Evolutionary conservation across 2,888 invertebrate species (phyloP).

Genomic region (Cataglyphis cursor): DNA sequence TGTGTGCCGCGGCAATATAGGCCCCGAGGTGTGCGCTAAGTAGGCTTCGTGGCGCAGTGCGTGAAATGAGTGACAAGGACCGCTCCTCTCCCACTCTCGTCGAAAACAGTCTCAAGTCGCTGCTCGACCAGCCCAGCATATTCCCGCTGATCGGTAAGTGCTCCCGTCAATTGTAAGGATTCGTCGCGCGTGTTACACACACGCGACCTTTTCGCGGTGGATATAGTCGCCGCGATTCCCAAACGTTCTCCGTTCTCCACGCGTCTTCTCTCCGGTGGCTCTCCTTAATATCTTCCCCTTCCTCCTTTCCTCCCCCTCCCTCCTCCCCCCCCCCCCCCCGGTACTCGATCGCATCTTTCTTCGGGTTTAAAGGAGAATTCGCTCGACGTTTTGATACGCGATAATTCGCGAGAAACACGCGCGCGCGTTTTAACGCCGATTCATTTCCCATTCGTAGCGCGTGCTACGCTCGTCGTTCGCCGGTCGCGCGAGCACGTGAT

Average conservation of each 20-base stretch:
- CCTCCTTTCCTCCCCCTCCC: neutral
- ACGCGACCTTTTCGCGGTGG: neutral
- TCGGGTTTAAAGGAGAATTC: too few species aligned
- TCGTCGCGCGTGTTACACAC: neutral
- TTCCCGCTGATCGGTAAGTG: conserved; percentile 86
- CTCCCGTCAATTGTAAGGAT: neutral
- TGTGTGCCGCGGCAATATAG: conserved; percentile 59
- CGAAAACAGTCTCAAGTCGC: conserved; percentile 95
- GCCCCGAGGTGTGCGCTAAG: conserved; percentile 66
- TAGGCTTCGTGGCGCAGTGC: conserved; percentile 81
- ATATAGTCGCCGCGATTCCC: neutral
- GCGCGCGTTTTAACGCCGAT: neutral
- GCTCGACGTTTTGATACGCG: neutral
- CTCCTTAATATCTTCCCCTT: too few species aligned
- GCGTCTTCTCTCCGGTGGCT: neutral
- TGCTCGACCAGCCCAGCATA: conserved; percentile 92
- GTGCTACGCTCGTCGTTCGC: conserved; percentile 4
- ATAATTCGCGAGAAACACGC: neutral
- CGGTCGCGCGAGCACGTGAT: conserved; percentile 41
- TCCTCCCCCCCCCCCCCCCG: conserved; percentile 3
- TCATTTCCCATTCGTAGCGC: conserved; percentile 8
- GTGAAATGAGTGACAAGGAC: conserved; percentile 96
- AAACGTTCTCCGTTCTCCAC: conserved; percentile 18
- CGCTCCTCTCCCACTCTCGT: conserved; percentile 95
- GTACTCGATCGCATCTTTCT: neutral